Conservation (phyloP, 1,140 invertebrate species). For the Rhagoletis zephyria region DNA sequence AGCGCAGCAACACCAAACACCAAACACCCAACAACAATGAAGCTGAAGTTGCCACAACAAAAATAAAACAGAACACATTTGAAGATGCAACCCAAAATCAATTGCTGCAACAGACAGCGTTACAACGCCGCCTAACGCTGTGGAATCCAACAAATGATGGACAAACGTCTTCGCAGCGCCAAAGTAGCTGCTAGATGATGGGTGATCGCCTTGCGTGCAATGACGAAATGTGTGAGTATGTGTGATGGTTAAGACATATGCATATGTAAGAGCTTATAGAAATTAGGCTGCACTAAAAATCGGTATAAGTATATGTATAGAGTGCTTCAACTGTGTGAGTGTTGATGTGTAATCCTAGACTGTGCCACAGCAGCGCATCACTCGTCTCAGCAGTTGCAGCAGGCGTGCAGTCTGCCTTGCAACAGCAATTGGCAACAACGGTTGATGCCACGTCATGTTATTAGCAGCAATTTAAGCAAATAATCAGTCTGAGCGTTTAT, state of each 20-base stretch:
- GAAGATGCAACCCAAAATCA: constrained; percentile 40
- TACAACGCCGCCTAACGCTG: neutral
- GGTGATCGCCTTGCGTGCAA: neutral
- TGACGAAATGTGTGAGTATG: neutral
- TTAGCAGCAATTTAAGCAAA: constrained; percentile 74
- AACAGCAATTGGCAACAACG: constrained; percentile 45
- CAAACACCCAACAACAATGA: too few relatives aligned
- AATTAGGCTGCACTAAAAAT: too few relatives aligned
- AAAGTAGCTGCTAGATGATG: neutral
- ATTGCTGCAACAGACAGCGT: neutral
- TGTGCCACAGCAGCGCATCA: constrained; percentile 15
- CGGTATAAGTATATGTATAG: too few relatives aligned
- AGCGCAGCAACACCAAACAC: neutral
- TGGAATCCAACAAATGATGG: constrained; percentile 56
- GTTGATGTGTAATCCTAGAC: neutral
- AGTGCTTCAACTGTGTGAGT: too few relatives aligned
- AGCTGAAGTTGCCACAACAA: constrained; percentile 41
- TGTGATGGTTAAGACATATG: neutral
- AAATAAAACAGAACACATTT: constrained; percentile 3
- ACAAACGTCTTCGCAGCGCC: constrained; percentile 32
- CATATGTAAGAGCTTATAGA: neutral
- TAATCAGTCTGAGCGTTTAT: constrained; percentile 66
- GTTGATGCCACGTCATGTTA: constrained; percentile 71
- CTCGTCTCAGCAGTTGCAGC: neutral
- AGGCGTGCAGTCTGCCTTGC: neutral